These are phyloP conservation scores for Drosophila punjabiensis DNA, from an alignment of 1,140 invertebrate species.

Conservation along the genomic window DNA sequence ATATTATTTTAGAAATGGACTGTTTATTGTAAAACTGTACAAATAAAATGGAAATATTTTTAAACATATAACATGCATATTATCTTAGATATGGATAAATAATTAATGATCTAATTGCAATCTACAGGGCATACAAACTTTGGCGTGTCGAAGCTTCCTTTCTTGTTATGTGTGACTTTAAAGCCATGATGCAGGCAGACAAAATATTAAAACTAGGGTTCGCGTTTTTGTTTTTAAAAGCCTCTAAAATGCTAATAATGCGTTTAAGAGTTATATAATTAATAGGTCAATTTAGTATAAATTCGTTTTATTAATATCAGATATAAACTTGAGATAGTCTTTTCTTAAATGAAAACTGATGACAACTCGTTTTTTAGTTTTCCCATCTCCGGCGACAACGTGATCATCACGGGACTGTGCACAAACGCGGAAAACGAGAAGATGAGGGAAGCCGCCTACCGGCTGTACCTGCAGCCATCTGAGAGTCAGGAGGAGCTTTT, in stretches of 20 bases:
- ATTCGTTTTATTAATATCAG: background rate
- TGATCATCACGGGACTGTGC: constrained; percentile 92
- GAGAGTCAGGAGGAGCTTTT: constrained; percentile 91
- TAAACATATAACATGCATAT: no score
- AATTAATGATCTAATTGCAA: no score
- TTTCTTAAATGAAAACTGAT: constrained; percentile 1
- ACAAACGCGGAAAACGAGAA: constrained; percentile 92
- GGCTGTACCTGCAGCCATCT: constrained; percentile 93
- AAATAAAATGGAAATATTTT: no score
- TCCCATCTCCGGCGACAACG: constrained; percentile 89
- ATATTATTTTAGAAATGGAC: no score
- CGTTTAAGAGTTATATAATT: background rate
- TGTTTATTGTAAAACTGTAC: no score
- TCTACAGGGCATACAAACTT: no score
- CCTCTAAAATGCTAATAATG: background rate
- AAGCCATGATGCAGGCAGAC: background rate
- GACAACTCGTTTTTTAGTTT: constrained; percentile 88
- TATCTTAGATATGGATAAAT: no score
- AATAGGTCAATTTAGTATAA: background rate
- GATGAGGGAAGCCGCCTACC: constrained; percentile 95
- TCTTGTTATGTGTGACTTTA: background rate
- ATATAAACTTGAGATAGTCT: background rate
- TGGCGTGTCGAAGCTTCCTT: no score
- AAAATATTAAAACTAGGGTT: background rate
- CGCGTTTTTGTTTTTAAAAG: background rate